Conservation (phyloP, 2,888 invertebrate species). For the Tenthredo mesomela region DNA sequence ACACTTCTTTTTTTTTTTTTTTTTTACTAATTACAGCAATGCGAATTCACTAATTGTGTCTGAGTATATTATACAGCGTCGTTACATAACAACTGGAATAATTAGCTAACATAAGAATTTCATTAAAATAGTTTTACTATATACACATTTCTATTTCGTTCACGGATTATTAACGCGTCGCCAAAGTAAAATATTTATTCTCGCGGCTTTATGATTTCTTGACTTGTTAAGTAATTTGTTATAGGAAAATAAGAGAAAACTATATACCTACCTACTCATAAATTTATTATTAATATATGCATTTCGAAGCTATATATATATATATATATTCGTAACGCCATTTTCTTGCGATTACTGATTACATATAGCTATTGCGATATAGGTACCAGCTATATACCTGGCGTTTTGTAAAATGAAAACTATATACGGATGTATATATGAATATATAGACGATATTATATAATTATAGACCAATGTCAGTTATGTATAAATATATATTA, state of each 20-base stretch:
- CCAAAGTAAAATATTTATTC: background rate
- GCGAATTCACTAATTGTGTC: background rate
- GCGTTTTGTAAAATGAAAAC: background rate
- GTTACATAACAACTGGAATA: conserved; percentile 5
- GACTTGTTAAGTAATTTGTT: background rate
- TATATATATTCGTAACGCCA: conserved; percentile 18
- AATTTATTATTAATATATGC: background rate
- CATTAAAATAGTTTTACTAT: background rate
- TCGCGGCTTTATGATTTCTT: background rate
- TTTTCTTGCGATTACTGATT: conserved; percentile 2
- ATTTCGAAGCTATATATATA: background rate
- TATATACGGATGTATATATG: background rate
- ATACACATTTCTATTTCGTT: conserved; percentile 1
- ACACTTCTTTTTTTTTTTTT: background rate
- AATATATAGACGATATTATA: background rate
- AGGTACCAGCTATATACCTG: background rate
- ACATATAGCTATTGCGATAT: background rate
- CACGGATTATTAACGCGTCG: background rate
- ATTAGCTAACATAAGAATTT: background rate
- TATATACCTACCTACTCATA: too few species aligned
- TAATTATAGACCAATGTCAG: background rate
- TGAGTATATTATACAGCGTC: background rate
- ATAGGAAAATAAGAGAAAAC: background rate
- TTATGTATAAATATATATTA: too few species aligned
- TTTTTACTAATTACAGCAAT: background rate